These are phyloP conservation scores for Phenganax subtilis DNA, from an alignment of 92 coral and sea anemone genomes.

Conservation along the genomic window DNA sequence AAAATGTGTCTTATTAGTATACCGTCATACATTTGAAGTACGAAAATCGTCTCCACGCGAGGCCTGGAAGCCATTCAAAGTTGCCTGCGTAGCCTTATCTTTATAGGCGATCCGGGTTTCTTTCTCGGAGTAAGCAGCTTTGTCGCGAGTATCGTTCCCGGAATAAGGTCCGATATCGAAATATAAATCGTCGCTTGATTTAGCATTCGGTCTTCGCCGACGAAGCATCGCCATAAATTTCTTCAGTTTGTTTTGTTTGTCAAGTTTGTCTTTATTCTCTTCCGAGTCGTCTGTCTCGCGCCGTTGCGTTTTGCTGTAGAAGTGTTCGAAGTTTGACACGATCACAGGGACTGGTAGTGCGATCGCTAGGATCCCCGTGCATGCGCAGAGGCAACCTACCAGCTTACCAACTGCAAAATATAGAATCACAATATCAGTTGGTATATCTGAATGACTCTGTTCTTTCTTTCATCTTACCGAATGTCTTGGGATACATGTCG, in stretches of 20 bases:
- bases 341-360: slow-evolving; percentile 37
- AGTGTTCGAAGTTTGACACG: slow-evolving; percentile 40
- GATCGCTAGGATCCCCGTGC: slow-evolving; percentile 37
- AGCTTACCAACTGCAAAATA: slow-evolving; percentile 30
- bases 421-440: not conserved
- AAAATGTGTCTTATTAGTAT: not conserved
- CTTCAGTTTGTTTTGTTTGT: slow-evolving; percentile 20
- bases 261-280: slow-evolving; percentile 23
- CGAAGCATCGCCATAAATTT: slow-evolving; percentile 17
- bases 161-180: slow-evolving; percentile 33
- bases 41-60: not conserved
- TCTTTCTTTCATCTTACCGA: slow-evolving; percentile 19
- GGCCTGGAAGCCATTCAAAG: not conserved
- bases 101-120: not conserved
- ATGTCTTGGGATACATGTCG: slow-evolving; percentile 81
- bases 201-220: slow-evolving; percentile 7
- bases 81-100: not conserved
- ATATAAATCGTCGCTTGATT: slow-evolving; percentile 27
- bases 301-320: slow-evolving; percentile 41
- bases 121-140: not conserved
- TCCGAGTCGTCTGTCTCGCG: slow-evolving; percentile 11
- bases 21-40: slow-evolving; percentile 1
- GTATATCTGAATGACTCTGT: too few species aligned
- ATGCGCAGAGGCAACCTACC: slow-evolving; percentile 43
- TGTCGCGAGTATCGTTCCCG: not conserved